These are phyloP conservation scores for Drosophila testacea DNA, from an alignment of 2,888 invertebrate genomes.

Conservation along the genomic window DNA sequence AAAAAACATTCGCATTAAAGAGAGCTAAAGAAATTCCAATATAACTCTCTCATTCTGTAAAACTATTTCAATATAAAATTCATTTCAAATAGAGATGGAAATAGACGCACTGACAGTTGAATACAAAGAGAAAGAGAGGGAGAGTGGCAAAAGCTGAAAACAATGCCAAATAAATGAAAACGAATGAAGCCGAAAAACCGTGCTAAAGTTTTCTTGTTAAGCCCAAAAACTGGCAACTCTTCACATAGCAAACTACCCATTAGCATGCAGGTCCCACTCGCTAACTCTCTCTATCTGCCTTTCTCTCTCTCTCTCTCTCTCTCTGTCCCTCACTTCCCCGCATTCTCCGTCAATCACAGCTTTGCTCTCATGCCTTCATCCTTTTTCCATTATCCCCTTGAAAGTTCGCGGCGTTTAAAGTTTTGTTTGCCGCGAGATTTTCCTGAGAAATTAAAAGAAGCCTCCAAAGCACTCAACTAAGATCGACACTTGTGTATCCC, in stretches of 20 bases:
- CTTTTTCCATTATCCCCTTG: background rate
- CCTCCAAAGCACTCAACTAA: conserved; percentile 52
- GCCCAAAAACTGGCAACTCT: conserved; percentile 49
- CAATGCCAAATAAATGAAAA: conserved; percentile 67
- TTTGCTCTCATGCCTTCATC: background rate
- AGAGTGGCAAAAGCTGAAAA: conserved; percentile 31
- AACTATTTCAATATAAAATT: conserved; percentile 79
- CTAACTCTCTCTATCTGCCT: background rate
- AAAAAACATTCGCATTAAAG: conserved; percentile 40
- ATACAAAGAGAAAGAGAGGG: background rate
- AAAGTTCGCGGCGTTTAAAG: conserved; percentile 44
- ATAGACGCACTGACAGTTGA: conserved; percentile 5
- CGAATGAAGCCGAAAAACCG: conserved; percentile 67
- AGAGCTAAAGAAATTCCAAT: conserved; percentile 56
- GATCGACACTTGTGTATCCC: conserved; percentile 53
- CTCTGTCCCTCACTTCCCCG: background rate
- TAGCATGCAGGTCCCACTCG: conserved; percentile 15
- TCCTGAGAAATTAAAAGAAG: conserved; percentile 47
- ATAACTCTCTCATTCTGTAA: conserved; percentile 30
- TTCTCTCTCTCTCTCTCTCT: background rate
- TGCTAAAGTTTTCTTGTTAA: conserved; percentile 71
- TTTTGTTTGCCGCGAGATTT: conserved; percentile 42
- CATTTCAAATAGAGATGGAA: conserved; percentile 51
- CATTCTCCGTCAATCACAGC: background rate
- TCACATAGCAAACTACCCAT: conserved; percentile 32